Percentiles rank a stretch among this genome's conserved stretches.
phyloP scores from a whole-genome alignment of 2,888 invertebrate species.

The Aporophyla nigra region DNA sequence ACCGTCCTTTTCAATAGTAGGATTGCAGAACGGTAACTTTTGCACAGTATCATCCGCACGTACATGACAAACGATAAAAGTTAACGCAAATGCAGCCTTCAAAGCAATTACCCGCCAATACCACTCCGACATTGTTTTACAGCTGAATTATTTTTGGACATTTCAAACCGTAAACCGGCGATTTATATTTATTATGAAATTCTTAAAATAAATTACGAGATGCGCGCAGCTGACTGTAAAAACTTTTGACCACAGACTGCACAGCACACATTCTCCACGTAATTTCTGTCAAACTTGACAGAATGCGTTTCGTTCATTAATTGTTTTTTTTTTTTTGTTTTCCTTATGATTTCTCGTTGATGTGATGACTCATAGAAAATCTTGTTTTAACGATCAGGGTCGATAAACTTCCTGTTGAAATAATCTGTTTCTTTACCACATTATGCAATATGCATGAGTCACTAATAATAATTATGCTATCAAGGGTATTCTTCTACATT shows the following conservation, averaged over 20 bases:
- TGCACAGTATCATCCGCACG: constrained; percentile 84
- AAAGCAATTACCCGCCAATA: constrained; percentile 86
- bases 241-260: constrained; percentile 68
- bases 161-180: constrained; percentile 78
- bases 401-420: constrained; percentile 7
- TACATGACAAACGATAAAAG: constrained; percentile 82
- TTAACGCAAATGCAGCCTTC: constrained; percentile 81
- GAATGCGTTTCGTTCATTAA: constrained; percentile 36
- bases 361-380: constrained; percentile 53
- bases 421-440: not conserved
- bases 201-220: constrained; percentile 72
- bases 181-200: constrained; percentile 82
- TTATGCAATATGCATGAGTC: not conserved
- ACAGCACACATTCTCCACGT: constrained; percentile 71
- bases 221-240: constrained; percentile 64
- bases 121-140: constrained; percentile 88
- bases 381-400: constrained; percentile 27
- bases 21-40: constrained; percentile 88
- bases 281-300: constrained; percentile 65
- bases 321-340: constrained; percentile 5
- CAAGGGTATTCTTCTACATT: too few relatives aligned
- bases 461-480: not conserved
- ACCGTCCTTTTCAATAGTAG: constrained; percentile 78
- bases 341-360: constrained; percentile 1
- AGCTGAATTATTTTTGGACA: constrained; percentile 84